These are phyloP conservation scores for Steatocranus sp. DNA, from an alignment of 2,797 vertebrate genomes.

Conservation along the genomic window DNA sequence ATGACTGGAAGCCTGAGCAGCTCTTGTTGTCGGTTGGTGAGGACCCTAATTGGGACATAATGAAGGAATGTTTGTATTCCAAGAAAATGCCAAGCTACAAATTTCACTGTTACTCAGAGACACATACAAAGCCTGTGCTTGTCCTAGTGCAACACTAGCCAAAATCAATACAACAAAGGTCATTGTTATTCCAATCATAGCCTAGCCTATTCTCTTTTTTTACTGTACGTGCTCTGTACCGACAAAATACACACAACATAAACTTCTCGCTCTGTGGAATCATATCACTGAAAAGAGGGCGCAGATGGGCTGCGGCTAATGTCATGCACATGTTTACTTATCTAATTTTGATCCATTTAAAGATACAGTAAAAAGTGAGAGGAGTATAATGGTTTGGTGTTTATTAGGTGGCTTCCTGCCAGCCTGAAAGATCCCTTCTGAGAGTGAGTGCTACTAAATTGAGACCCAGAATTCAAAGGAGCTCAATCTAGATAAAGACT, in stretches of 20 bases:
- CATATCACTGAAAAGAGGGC: constrained; percentile 22
- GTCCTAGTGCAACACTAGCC: constrained; percentile 32
- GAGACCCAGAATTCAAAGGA: constrained; percentile 35
- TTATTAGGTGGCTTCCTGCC: constrained; percentile 23
- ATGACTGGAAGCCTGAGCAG: background rate
- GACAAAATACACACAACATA: constrained; percentile 21
- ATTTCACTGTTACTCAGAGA: constrained; percentile 2
- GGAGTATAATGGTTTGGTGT: constrained; percentile 1
- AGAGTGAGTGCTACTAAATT: constrained; percentile 23
- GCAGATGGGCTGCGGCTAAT: constrained; percentile 24
- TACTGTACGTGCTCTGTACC: constrained; percentile 41
- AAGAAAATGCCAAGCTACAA: constrained; percentile 38
- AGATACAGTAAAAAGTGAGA: background rate
- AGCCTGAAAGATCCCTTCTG: constrained; percentile 14
- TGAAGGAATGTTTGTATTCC: constrained; percentile 24
- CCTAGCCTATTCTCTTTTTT: constrained; percentile 38
- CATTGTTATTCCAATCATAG: constrained; percentile 70
- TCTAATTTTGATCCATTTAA: constrained; percentile 29
- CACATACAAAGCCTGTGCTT: constrained; percentile 16
- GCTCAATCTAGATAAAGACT: constrained; percentile 24
- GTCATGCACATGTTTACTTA: constrained; percentile 26
- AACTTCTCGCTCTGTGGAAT: constrained; percentile 13
- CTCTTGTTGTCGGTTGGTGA: background rate
- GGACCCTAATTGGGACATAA: constrained; percentile 31
- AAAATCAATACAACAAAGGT: constrained; percentile 75